These are phyloP conservation scores for Orthosia gracilis DNA, from an alignment of 2,888 invertebrate species.

Conservation along the genomic window DNA sequence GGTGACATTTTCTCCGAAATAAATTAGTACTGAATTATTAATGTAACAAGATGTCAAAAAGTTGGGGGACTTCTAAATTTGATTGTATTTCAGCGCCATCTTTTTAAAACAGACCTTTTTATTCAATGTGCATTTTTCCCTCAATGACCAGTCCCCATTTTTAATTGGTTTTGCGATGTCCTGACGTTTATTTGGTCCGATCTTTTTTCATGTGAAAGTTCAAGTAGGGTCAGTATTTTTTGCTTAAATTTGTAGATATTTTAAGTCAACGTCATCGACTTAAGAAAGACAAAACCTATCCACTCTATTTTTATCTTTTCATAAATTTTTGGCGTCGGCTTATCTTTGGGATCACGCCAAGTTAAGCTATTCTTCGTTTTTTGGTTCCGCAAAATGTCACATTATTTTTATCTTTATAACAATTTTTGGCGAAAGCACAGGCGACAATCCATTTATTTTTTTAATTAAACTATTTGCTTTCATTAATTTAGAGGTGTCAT, in stretches of 20 bases:
- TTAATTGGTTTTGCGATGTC: conserved; percentile 35
- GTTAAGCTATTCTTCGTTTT: conserved; percentile 28
- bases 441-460: conserved; percentile 4
- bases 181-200: conserved; percentile 26
- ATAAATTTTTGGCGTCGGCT: neutral
- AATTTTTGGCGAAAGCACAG: neutral
- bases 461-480: conserved; percentile 18
- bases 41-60: conserved; percentile 28
- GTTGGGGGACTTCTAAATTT: neutral
- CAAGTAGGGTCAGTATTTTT: neutral
- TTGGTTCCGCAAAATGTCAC: neutral
- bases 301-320: neutral
- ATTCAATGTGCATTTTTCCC: conserved; percentile 18
- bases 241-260: neutral
- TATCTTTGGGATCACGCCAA: conserved; percentile 41
- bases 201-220: conserved; percentile 7
- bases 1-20: conserved; percentile 14
- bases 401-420: conserved; percentile 13
- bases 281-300: neutral
- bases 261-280: neutral
- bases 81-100: neutral
- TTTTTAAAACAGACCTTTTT: conserved; percentile 24
- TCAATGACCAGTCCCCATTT: conserved; percentile 19
- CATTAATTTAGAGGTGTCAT: neutral
- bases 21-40: conserved; percentile 32